Percentiles rank a stretch among this genome's conserved stretches.
Conservation (phyloP, 1,140 invertebrate species). For the Carcinoscorpius rotundicauda region DNA sequence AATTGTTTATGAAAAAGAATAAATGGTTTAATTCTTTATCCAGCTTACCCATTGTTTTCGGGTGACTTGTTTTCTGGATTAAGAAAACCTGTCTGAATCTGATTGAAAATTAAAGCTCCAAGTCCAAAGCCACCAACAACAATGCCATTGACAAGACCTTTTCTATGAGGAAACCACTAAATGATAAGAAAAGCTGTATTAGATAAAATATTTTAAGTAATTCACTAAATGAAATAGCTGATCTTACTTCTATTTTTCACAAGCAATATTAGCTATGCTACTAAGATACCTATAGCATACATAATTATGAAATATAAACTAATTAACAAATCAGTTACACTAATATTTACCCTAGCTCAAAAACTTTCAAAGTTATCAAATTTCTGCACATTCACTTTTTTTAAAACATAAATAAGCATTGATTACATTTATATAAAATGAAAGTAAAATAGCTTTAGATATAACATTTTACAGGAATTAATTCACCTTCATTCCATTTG, state of each 20-base stretch:
- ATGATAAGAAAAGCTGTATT: background rate
- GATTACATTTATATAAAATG: too few relatives aligned
- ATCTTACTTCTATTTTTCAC: too few relatives aligned
- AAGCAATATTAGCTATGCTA: too few relatives aligned
- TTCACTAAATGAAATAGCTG: background rate
- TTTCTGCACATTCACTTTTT: too few relatives aligned
- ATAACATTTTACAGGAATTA: background rate
- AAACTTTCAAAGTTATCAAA: too few relatives aligned
- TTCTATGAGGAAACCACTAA: conserved; percentile 34
- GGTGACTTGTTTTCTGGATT: conserved; percentile 31
- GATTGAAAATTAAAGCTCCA: conserved; percentile 33
- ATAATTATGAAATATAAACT: too few relatives aligned
- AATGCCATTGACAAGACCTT: conserved; percentile 32
- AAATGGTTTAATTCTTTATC: background rate
- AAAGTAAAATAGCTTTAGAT: too few relatives aligned
- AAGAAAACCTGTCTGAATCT: conserved; percentile 32
- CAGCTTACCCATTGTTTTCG: conserved; percentile 10
- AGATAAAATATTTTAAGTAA: conserved; percentile 6
- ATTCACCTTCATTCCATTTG: conserved; percentile 34
- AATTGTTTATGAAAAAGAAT: too few relatives aligned
- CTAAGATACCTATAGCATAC: too few relatives aligned
- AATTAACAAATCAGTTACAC: too few relatives aligned
- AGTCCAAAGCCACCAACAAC: conserved; percentile 34
- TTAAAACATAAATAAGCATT: too few relatives aligned
- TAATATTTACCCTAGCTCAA: too few relatives aligned